phyloP scores from a whole-genome alignment of 2,797 vertebrate genomes.

The Scolopax rusticola region DNA sequence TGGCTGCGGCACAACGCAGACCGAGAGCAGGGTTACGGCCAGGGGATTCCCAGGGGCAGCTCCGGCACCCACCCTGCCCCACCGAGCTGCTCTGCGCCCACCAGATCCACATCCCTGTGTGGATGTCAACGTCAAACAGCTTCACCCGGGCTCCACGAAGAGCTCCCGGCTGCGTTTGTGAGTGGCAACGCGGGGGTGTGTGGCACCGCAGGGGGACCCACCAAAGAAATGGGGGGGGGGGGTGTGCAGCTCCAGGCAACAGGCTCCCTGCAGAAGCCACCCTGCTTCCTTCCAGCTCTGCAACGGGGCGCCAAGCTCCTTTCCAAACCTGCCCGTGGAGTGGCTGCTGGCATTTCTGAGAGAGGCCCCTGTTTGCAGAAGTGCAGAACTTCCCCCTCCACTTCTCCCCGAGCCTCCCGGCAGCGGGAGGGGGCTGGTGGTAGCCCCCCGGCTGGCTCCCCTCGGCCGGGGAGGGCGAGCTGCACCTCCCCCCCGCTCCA shows the following conservation, averaged over 20 bases:
- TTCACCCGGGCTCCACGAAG: background rate
- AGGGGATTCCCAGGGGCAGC: fast-evolving
- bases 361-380: slow-evolving; percentile 47
- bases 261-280: background rate
- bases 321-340: slow-evolving; percentile 11
- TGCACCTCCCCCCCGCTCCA: background rate
- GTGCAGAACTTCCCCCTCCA: background rate
- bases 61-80: background rate
- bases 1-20: background rate
- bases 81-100: background rate
- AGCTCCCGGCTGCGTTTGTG: background rate
- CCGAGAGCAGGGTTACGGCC: background rate
- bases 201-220: background rate
- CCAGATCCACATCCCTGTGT: fast-evolving
- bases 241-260: fast-evolving
- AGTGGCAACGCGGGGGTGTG: background rate
- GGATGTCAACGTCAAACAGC: background rate
- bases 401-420: background rate
- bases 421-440: background rate
- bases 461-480: background rate
- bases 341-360: background rate
- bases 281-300: background rate
- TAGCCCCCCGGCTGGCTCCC: background rate
- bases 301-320: background rate
- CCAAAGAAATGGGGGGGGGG: background rate